Base-by-base conservation (phyloP, 1,140 invertebrate genomes). In the Tetramorium parvispinum region DNA sequence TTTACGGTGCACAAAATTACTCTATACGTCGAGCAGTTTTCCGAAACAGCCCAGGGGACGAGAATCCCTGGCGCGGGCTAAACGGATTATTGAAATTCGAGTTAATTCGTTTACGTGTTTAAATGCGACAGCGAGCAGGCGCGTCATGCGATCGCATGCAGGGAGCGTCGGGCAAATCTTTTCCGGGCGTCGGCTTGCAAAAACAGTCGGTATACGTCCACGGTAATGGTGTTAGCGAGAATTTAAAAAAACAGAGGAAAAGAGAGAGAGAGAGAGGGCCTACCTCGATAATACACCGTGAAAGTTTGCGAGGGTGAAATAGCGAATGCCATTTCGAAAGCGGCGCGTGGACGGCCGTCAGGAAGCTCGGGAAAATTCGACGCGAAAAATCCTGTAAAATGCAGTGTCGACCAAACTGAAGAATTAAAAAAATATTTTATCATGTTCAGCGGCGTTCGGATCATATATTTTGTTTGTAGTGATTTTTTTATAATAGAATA, bases 331-430 rank as follows among this genome's bases (percentile, higher is more conserved):
- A 86, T 89, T 90, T 75, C 27, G 53, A 77, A 73, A 61, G 24
- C 51, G 51, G 21, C 43, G 43, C 65, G 78, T 75, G 63, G 24
- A 59, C 55, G 46, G 13, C 40, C 86, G 87, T 85, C 88, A 77
- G 86, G 90, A 88, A 91, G 88, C 89, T 77, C 66, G 85, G 88
- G 85, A 88, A 93, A 91, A 90, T 93, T 93, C 88, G 61, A 71
- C 71, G 76, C 59, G 32, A 53, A 86, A 83, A 89, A 89, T 89
- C 61, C 59, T 65, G 75, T 21, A 66, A 57, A 11, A 16, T 46
- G 49, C 21, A 51, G 46, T 53, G 40, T 75, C 40, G 24, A 59
- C 27, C 24, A 59, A 83, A 82, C 24, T 70, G 49, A 81, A 73
- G 40, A 70, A 3, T 75, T 75, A 75, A 75, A 61, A 13, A 27